A percentile compares a stretch with the other conserved stretches of the same genome.
These are phyloP conservation scores for Epizoanthus ramosus DNA, from an alignment of 92 coral and sea anemone genomes.

Conservation along the genomic window DNA sequence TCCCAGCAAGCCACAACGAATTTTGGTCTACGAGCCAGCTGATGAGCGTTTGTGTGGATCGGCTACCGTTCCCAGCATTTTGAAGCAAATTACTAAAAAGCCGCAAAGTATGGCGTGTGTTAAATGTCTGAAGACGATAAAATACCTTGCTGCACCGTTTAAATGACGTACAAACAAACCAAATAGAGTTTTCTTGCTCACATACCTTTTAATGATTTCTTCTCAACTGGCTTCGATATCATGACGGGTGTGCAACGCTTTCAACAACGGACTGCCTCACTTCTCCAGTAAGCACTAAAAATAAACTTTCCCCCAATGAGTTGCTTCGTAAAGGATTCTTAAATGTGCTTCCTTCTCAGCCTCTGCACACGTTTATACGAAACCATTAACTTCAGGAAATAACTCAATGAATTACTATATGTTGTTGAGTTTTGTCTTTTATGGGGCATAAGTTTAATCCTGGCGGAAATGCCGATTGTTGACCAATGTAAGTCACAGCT, in stretches of 20 bases:
- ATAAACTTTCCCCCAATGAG: neutral
- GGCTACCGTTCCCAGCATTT: conserved; percentile 29
- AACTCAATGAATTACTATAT: neutral
- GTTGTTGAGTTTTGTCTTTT: neutral
- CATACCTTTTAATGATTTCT: neutral
- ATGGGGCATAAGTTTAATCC: too few species aligned
- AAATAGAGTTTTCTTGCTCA: neutral
- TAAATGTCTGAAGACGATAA: conserved; percentile 2
- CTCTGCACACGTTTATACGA: neutral
- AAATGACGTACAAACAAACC: neutral
- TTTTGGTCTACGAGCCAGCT: neutral
- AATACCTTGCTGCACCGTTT: neutral
- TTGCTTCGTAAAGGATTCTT: neutral
- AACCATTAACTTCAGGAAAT: conserved; percentile 1
- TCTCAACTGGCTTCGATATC: neutral
- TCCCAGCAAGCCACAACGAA: conserved; percentile 4
- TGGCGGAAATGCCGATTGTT: neutral
- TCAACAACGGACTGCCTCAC: neutral
- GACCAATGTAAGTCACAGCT: neutral
- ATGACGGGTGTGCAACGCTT: neutral
- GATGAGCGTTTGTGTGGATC: neutral
- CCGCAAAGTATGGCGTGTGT: conserved; percentile 8
- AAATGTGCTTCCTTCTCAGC: too few species aligned
- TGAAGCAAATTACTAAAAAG: neutral
- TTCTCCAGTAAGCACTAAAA: neutral